A percentile compares a stretch with the other conserved stretches of the same genome.
These are phyloP conservation scores for Coleophora flavipennella DNA, from an alignment of 2,888 invertebrate genomes.

Conservation along the genomic window DNA sequence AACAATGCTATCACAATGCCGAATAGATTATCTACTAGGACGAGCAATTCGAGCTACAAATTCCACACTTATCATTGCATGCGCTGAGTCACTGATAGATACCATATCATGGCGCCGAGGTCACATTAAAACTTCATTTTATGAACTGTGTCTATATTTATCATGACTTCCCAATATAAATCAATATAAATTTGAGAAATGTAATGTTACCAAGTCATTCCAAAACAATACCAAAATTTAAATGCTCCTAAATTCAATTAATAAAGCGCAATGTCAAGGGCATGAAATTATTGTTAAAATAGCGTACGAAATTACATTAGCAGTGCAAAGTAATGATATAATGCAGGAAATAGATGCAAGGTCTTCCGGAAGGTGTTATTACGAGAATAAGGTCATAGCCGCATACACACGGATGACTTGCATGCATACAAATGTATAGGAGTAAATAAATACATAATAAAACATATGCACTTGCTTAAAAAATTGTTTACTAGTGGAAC, in stretches of 20 bases:
- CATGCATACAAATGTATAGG: constrained; percentile 18
- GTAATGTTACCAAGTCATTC: too few species aligned
- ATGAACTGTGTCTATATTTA: constrained; percentile 1
- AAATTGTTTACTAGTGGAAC: too few species aligned
- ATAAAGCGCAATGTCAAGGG: constrained; percentile 1
- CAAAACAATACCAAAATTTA: too few species aligned
- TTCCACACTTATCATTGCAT: constrained; percentile 4
- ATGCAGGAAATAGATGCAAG: constrained; percentile 61
- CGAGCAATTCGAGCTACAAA: constrained; percentile 2
- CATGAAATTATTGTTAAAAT: too few species aligned
- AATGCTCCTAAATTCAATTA: too few species aligned
- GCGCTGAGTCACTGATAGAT: constrained; percentile 5
- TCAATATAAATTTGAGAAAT: too few species aligned
- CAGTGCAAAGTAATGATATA: constrained; percentile 58
- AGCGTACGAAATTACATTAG: constrained; percentile 37
- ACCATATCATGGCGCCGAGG: constrained; percentile 1
- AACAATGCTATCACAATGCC: neutral
- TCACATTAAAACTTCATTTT: constrained; percentile 3
- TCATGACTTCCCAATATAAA: too few species aligned
- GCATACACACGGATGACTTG: constrained; percentile 26
- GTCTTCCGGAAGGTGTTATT: constrained; percentile 56
- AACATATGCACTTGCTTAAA: too few species aligned
- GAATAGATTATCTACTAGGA: neutral
- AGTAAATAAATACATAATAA: too few species aligned
- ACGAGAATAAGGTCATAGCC: constrained; percentile 41